A percentile compares a stretch with the other conserved stretches of the same genome.
Conservation (phyloP, 2,113 vertebrate genomes). For the Tor tambroides region DNA sequence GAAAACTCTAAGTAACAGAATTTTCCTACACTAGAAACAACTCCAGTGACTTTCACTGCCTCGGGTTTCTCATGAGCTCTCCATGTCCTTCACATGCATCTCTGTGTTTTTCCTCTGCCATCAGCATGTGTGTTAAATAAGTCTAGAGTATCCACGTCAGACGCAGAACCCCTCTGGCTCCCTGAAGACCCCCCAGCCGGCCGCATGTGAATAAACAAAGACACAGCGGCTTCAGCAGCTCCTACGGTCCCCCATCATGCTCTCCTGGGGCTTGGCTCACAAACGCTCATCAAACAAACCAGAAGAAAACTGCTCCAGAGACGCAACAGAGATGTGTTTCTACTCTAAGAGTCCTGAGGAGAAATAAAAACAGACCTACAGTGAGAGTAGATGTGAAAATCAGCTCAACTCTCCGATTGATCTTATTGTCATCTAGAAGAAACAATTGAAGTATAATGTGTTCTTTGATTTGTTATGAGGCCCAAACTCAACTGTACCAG, state of each 20-base stretch:
- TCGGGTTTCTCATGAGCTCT: not conserved
- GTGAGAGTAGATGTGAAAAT: not conserved
- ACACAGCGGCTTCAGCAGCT: conserved; percentile 32
- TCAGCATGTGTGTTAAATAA: conserved; percentile 20
- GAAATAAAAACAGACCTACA: not conserved
- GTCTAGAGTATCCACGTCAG: conserved; percentile 10
- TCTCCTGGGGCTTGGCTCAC: conserved; percentile 60
- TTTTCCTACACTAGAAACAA: not conserved
- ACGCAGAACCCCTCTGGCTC: not conserved
- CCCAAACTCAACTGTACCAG: too few relatives aligned
- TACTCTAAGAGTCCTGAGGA: not conserved
- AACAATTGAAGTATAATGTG: not conserved
- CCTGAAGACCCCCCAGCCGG: conserved; percentile 41
- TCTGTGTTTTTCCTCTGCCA: not conserved
- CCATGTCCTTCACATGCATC: not conserved
- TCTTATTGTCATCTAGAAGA: not conserved
- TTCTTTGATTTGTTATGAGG: too few relatives aligned
- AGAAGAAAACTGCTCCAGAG: conserved; percentile 11
- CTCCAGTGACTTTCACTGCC: not conserved
- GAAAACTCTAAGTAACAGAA: not conserved
- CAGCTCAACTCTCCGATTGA: not conserved
- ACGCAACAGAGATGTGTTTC: not conserved
- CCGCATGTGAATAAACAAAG: conserved; percentile 49
- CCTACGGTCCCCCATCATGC: conserved; percentile 45
- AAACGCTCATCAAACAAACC: conserved; percentile 55